Evolutionary conservation across 1,140 invertebrate genomes (phyloP).

Genomic region (Cyrtorhinus lividipennis): DNA sequence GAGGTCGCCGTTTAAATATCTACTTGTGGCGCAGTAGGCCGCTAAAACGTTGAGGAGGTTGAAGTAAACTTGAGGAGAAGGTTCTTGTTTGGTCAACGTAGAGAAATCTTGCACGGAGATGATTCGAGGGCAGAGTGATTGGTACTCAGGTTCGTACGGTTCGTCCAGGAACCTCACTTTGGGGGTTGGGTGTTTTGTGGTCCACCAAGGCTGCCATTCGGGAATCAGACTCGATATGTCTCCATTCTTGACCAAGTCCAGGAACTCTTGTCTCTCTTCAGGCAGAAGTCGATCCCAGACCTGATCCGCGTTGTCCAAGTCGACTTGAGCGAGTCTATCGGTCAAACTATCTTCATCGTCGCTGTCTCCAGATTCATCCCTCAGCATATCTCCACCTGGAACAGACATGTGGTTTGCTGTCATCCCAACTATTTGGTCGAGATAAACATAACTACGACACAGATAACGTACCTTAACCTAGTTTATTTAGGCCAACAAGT

Average conservation of each 20-base stretch:
- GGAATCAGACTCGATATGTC: conserved; percentile 47
- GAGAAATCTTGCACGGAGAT: conserved; percentile 9
- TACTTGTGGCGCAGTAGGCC: conserved; percentile 44
- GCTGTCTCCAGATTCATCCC: conserved; percentile 36
- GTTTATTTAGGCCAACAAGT: too few species aligned
- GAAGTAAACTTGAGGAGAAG: conserved; percentile 44
- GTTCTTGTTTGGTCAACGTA: conserved; percentile 34
- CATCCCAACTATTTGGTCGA: too few species aligned
- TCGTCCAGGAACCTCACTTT: conserved; percentile 16
- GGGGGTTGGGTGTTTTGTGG: conserved; percentile 22
- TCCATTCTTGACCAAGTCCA: conserved; percentile 42
- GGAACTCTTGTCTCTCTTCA: conserved; percentile 54
- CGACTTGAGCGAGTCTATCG: conserved; percentile 42
- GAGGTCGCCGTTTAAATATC: conserved; percentile 57
- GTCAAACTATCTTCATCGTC: conserved; percentile 46
- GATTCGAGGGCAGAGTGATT: conserved; percentile 13
- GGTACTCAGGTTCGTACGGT: background rate
- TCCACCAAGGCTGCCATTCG: conserved; percentile 59
- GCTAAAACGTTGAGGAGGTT: conserved; percentile 54
- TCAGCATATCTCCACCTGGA: conserved; percentile 19
- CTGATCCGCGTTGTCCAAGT: conserved; percentile 53
- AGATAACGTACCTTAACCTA: too few species aligned
- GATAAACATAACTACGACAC: too few species aligned
- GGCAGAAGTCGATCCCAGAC: conserved; percentile 51
- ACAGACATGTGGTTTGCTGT: too few species aligned